Evolutionary conservation across 2,888 invertebrate species (phyloP).

Genomic region (Tuta absoluta): DNA sequence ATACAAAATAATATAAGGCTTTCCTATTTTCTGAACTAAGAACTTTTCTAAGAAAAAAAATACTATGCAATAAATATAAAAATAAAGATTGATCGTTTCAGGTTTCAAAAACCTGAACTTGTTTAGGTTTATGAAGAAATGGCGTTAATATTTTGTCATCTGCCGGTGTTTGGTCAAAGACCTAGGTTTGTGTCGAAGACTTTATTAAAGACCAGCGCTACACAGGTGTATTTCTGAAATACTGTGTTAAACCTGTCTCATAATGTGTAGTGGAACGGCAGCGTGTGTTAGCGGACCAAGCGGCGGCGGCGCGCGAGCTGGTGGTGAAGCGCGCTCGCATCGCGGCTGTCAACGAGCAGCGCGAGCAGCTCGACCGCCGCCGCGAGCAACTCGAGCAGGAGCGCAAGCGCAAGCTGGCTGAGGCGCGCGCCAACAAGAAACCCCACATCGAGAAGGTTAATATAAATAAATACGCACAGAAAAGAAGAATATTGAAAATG

Average conservation of each 20-base stretch:
- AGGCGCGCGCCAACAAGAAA: conserved; percentile 72
- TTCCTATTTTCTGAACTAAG: too few relatives aligned
- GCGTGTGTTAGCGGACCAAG: conserved; percentile 44
- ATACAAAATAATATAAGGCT: too few relatives aligned
- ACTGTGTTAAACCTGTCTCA: neutral
- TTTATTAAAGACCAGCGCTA: too few relatives aligned
- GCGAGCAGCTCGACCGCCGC: conserved; percentile 69
- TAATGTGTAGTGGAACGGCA: conserved; percentile 37
- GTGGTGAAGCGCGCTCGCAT: conserved; percentile 67
- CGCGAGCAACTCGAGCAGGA: conserved; percentile 74
- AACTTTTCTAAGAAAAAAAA: too few relatives aligned
- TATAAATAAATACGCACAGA: neutral
- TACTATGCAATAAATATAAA: too few relatives aligned
- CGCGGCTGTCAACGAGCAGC: conserved; percentile 72
- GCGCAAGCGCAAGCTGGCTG: conserved; percentile 73
- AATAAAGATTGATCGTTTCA: too few relatives aligned
- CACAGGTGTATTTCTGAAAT: neutral
- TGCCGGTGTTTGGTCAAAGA: too few relatives aligned
- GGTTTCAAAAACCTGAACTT: too few relatives aligned
- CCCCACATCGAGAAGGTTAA: conserved; percentile 46
- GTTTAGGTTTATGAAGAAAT: too few relatives aligned
- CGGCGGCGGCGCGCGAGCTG: conserved; percentile 49
- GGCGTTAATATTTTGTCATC: too few relatives aligned
- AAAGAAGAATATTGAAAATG: too few relatives aligned
- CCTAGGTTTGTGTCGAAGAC: too few relatives aligned